Evolutionary conservation across 1,140 invertebrate species (phyloP).

Genomic region (Battus philenor): DNA sequence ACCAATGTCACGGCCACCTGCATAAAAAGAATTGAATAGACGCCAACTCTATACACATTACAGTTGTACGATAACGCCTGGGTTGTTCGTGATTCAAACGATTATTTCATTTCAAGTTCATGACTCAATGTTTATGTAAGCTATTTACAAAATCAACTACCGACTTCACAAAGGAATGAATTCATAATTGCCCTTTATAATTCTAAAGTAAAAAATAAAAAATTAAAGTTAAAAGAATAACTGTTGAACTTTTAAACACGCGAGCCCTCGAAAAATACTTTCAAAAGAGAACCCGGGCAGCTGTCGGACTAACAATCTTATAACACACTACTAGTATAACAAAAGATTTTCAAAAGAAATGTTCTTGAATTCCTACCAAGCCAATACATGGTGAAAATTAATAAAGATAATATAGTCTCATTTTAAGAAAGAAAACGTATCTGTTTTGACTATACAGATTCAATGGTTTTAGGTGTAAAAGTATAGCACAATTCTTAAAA

Average conservation of each 20-base stretch:
- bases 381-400: too few species aligned
- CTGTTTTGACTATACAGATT: too few species aligned
- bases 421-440: too few species aligned
- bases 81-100: slow-evolving; percentile 8
- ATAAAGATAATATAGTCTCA: too few species aligned
- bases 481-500: too few species aligned
- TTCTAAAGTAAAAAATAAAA: background rate
- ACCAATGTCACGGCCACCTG: too few species aligned
- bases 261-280: background rate
- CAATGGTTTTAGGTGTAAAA: too few species aligned
- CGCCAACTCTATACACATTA: background rate
- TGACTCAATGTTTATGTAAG: slow-evolving; percentile 2
- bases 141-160: slow-evolving; percentile 8
- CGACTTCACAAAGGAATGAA: background rate
- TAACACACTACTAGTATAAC: too few species aligned
- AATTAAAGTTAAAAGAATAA: background rate
- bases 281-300: too few species aligned
- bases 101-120: slow-evolving; percentile 10
- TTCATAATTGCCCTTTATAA: slow-evolving; percentile 4
- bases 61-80: background rate
- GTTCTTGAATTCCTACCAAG: too few species aligned
- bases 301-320: too few species aligned
- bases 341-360: too few species aligned
- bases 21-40: slow-evolving; percentile 4
- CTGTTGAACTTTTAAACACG: background rate